Conservation (phyloP, 2,888 invertebrate genomes). For the Clitarchus hookeri region DNA sequence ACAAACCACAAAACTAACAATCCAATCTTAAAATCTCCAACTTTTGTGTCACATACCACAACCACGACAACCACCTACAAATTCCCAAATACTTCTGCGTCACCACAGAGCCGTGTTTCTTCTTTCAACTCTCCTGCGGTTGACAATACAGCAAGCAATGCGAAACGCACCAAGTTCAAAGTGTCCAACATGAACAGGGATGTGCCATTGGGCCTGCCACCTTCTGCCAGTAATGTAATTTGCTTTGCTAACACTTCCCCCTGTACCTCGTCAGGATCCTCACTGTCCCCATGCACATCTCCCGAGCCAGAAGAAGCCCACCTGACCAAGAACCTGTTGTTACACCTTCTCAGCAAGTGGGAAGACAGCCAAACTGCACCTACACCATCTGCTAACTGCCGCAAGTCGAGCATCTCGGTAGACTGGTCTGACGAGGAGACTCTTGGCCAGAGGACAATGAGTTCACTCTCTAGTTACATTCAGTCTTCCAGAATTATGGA, state of each 20-base stretch:
- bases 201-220: slow-evolving; percentile 67
- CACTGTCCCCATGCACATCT: slow-evolving; percentile 44
- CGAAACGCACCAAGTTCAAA: slow-evolving; percentile 63
- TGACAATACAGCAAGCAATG: slow-evolving; percentile 2
- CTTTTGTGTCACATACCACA: background rate
- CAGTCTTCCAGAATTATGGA: slow-evolving; percentile 58
- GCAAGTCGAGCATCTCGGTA: slow-evolving; percentile 69
- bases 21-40: background rate
- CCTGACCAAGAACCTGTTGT: slow-evolving; percentile 71
- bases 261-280: slow-evolving; percentile 42
- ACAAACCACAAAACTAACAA: slow-evolving; percentile 28
- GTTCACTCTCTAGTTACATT: slow-evolving; percentile 80
- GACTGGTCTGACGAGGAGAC: slow-evolving; percentile 76
- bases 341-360: slow-evolving; percentile 78
- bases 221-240: slow-evolving; percentile 35
- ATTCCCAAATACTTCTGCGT: background rate
- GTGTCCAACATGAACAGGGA: slow-evolving; percentile 72
- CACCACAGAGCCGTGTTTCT: background rate
- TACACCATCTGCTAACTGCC: slow-evolving; percentile 56
- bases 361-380: slow-evolving; percentile 59
- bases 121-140: background rate
- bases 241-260: slow-evolving; percentile 31
- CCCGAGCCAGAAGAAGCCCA: slow-evolving; percentile 39
- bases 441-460: slow-evolving; percentile 77
- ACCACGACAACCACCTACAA: slow-evolving; percentile 10